A percentile compares a stretch with the other conserved stretches of the same genome.
Conservation (phyloP, 2,113 vertebrate species). For the Delphinus delphis region DNA sequence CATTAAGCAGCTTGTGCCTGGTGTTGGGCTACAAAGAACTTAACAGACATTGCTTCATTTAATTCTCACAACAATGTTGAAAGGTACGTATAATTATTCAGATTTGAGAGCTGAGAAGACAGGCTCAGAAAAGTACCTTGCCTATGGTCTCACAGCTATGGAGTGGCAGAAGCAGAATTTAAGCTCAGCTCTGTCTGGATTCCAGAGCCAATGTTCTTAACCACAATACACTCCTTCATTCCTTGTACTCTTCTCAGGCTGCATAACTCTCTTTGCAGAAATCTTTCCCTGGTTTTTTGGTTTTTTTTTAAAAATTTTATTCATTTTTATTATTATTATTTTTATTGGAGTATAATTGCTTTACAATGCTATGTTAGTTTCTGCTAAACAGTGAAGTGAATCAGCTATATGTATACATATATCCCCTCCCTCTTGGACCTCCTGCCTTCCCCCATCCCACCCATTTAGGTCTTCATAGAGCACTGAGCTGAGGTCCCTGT, state of each 20-base stretch:
- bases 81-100: not conserved
- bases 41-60: not conserved
- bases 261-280: not conserved
- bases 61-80: not conserved
- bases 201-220: not conserved
- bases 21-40: not conserved
- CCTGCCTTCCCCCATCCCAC: too few species aligned
- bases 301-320: not conserved
- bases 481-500: too few species aligned
- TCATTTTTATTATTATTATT: too few species aligned
- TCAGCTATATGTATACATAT: too few species aligned
- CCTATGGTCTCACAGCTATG: not conserved
- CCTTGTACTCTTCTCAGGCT: not conserved
- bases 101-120: not conserved
- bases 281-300: not conserved
- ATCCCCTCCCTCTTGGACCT: too few species aligned
- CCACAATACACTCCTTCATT: not conserved
- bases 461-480: too few species aligned
- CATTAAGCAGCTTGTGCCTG: not conserved
- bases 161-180: not conserved
- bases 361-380: too few species aligned
- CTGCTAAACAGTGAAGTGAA: too few species aligned
- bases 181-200: not conserved
- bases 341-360: too few species aligned
- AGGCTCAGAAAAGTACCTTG: not conserved